A percentile compares a stretch with the other conserved stretches of the same genome.
Conservation (phyloP, 92 coral and sea anemone genomes). For the Epizoanthus scotinus region DNA sequence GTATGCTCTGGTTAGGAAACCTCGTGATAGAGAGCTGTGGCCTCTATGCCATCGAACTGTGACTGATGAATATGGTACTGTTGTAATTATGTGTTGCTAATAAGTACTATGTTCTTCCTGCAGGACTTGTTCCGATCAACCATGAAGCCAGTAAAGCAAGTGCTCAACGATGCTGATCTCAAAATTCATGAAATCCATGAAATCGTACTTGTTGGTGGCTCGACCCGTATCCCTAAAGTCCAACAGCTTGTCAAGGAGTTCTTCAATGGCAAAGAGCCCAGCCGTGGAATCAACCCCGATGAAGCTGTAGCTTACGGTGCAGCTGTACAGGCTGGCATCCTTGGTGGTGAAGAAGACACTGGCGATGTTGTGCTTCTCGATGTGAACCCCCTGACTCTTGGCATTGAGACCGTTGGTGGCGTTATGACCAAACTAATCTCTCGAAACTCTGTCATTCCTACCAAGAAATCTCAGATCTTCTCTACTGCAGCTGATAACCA, state of each 20-base stretch:
- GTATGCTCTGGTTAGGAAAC: too few relatives aligned
- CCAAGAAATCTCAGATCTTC: constrained; percentile 97
- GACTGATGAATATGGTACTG: neutral
- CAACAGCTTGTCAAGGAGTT: constrained; percentile 87
- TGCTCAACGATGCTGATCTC: constrained; percentile 85
- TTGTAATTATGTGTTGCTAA: neutral
- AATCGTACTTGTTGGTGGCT: constrained; percentile 98
- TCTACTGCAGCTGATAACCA: constrained; percentile 99
- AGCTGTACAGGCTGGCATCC: constrained; percentile 99
- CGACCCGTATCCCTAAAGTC: constrained; percentile 97
- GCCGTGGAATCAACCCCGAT: constrained; percentile 99
- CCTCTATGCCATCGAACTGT: neutral
- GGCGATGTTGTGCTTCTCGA: constrained; percentile 97
- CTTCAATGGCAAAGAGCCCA: constrained; percentile 96
- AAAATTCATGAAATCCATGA: constrained; percentile 89
- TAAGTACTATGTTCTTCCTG: neutral
- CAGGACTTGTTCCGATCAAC: constrained; percentile 90
- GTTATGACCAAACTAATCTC: constrained; percentile 97
- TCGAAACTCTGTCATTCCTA: constrained; percentile 97
- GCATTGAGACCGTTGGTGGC: constrained; percentile 99
- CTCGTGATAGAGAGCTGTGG: too few relatives aligned
- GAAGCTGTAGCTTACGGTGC: constrained; percentile 99
- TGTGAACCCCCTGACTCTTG: constrained; percentile 95
- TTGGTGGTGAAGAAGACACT: constrained; percentile 98
- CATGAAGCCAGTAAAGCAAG: constrained; percentile 84